These are phyloP conservation scores for Rhinoptilus africanus DNA, from an alignment of 2,113 vertebrate species.

Conservation along the genomic window DNA sequence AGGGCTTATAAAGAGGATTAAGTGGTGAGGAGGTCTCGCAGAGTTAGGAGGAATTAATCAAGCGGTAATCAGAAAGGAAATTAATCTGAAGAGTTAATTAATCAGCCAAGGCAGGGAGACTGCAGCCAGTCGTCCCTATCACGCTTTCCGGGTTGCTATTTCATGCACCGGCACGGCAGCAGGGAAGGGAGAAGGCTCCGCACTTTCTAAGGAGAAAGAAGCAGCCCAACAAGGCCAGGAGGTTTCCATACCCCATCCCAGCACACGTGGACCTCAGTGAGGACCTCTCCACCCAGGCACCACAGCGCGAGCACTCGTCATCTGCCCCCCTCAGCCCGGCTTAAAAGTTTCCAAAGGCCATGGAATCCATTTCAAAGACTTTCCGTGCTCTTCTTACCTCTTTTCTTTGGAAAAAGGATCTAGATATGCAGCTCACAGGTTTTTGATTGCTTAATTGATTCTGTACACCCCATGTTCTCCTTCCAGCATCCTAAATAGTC, in stretches of 20 bases:
- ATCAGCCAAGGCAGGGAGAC: constrained; percentile 39
- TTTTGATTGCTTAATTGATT: not conserved
- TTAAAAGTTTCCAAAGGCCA: not conserved
- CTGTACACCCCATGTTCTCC: not conserved
- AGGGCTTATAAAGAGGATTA: constrained; percentile 65
- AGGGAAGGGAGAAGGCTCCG: not conserved
- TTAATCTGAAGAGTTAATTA: constrained; percentile 58
- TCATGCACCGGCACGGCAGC: not conserved
- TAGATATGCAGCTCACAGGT: not conserved
- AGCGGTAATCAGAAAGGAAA: constrained; percentile 62
- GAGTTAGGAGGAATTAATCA: constrained; percentile 61
- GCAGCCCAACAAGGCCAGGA: not conserved
- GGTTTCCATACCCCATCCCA: not conserved
- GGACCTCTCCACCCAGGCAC: not conserved
- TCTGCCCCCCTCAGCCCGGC: not conserved
- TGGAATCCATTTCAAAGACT: not conserved
- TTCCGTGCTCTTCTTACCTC: not conserved
- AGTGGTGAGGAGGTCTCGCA: constrained; percentile 14
- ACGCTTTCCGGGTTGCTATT: constrained; percentile 2
- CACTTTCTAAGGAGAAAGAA: not conserved
- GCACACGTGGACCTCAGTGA: not conserved
- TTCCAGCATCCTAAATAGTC: not conserved
- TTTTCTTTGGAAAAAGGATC: not conserved
- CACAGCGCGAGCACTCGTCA: accelerated
- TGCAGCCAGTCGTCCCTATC: constrained; percentile 43